phyloP scores from a whole-genome alignment of 2,113 vertebrate species.

The Madoqua kirkii region DNA sequence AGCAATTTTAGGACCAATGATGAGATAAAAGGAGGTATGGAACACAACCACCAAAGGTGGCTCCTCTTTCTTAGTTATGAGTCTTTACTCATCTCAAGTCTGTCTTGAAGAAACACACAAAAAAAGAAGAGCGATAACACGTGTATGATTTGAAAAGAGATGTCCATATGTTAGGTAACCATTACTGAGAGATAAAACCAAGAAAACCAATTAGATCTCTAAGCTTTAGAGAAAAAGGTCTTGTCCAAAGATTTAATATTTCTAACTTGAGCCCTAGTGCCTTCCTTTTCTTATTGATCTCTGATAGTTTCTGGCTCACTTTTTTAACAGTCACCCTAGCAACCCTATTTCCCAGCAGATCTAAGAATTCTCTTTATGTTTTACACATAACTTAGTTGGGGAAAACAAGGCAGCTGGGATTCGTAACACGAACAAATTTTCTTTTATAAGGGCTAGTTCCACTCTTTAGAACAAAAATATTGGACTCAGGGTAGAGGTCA shows the following conservation, averaged over 20 bases:
- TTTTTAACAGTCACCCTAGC: conserved; percentile 63
- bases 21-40: not conserved
- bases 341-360: conserved; percentile 59
- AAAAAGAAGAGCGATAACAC: conserved; percentile 27
- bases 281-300: conserved; percentile 68
- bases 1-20: not conserved
- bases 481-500: conserved; percentile 51
- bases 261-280: conserved; percentile 56
- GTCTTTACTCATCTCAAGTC: conserved; percentile 31
- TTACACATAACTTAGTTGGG: conserved; percentile 65
- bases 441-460: conserved; percentile 54
- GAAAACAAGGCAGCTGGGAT: conserved; percentile 72
- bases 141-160: conserved; percentile 40
- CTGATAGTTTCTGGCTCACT: conserved; percentile 31
- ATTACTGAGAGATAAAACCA: conserved; percentile 57
- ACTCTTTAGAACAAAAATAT: conserved; percentile 59
- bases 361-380: conserved; percentile 68
- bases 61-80: not conserved
- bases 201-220: conserved; percentile 70
- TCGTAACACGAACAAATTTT: conserved; percentile 62
- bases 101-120: conserved; percentile 31
- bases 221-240: conserved; percentile 60
- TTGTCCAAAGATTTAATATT: conserved; percentile 68
- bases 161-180: conserved; percentile 38
- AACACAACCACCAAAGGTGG: not conserved